phyloP scores from a whole-genome alignment of 2,888 invertebrate species.

The Scaptomyza polygonia region DNA sequence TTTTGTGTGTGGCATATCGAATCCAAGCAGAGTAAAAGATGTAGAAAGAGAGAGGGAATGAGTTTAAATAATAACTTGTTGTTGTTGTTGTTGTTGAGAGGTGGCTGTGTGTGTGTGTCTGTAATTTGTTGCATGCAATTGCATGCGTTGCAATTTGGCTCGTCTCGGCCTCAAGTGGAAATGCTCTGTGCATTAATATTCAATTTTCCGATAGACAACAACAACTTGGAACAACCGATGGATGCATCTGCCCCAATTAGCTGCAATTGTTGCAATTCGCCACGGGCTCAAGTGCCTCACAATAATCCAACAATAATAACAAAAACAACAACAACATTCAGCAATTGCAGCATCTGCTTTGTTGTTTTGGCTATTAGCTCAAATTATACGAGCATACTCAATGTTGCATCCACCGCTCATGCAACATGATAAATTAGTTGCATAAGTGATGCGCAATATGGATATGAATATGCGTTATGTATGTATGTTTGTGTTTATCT shows the following conservation, averaged over 20 bases:
- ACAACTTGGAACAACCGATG: not conserved
- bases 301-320: slow-evolving; percentile 19
- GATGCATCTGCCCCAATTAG: slow-evolving; percentile 63
- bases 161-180: slow-evolving; percentile 59
- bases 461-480: not conserved
- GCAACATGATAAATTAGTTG: slow-evolving; percentile 34
- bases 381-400: slow-evolving; percentile 38
- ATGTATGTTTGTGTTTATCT: not conserved
- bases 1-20: slow-evolving; percentile 59
- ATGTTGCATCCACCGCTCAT: slow-evolving; percentile 26
- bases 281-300: slow-evolving; percentile 44
- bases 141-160: slow-evolving; percentile 59
- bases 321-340: slow-evolving; percentile 8
- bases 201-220: slow-evolving; percentile 73
- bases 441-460: slow-evolving; percentile 11
- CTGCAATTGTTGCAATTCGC: slow-evolving; percentile 67
- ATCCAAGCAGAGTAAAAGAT: slow-evolving; percentile 39
- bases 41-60: slow-evolving; percentile 4
- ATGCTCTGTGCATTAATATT: slow-evolving; percentile 69
- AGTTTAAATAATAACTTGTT: slow-evolving; percentile 1
- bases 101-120: slow-evolving; percentile 40
- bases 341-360: slow-evolving; percentile 23
- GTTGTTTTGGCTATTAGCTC: slow-evolving; percentile 31
- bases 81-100: slow-evolving; percentile 14
- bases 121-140: slow-evolving; percentile 74